Evolutionary conservation across 2,888 invertebrate genomes (phyloP).

Genomic region (Bombyx huttoni): DNA sequence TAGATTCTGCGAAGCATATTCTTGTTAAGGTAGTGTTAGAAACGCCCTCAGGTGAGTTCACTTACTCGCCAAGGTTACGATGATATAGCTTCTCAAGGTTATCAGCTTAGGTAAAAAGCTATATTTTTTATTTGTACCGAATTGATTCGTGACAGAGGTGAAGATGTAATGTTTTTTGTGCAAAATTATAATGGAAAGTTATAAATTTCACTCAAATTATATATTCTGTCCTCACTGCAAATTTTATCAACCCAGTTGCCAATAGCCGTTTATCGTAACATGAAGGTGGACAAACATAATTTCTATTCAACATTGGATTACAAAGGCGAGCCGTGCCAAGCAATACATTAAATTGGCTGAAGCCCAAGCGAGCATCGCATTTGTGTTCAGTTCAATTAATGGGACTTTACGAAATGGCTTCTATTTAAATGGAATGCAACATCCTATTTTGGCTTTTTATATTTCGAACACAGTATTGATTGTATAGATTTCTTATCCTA

Average conservation of each 20-base stretch:
- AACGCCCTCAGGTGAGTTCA: no score
- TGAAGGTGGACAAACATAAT: slow-evolving; percentile 23
- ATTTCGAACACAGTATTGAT: not conserved
- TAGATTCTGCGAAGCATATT: no score
- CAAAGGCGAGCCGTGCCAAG: slow-evolving; percentile 44
- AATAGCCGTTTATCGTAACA: slow-evolving; percentile 7
- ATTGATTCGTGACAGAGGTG: no score
- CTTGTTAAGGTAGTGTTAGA: no score
- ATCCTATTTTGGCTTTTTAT: not conserved
- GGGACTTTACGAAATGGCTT: slow-evolving; percentile 36
- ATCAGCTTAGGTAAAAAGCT: no score
- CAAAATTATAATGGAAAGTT: no score
- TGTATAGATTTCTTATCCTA: not conserved
- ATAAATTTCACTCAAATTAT: no score
- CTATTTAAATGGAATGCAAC: not conserved
- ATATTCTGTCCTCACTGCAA: slow-evolving; percentile 1
- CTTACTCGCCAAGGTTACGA: no score
- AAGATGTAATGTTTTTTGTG: no score
- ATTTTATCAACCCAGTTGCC: slow-evolving; percentile 3
- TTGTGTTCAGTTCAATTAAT: slow-evolving; percentile 59
- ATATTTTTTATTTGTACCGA: no score
- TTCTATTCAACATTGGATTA: slow-evolving; percentile 50
- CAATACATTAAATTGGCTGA: slow-evolving; percentile 62
- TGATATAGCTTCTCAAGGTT: no score
- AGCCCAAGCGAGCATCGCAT: slow-evolving; percentile 47